These are phyloP conservation scores for Athalia rosae DNA, from an alignment of 2,888 invertebrate genomes.

Conservation along the genomic window DNA sequence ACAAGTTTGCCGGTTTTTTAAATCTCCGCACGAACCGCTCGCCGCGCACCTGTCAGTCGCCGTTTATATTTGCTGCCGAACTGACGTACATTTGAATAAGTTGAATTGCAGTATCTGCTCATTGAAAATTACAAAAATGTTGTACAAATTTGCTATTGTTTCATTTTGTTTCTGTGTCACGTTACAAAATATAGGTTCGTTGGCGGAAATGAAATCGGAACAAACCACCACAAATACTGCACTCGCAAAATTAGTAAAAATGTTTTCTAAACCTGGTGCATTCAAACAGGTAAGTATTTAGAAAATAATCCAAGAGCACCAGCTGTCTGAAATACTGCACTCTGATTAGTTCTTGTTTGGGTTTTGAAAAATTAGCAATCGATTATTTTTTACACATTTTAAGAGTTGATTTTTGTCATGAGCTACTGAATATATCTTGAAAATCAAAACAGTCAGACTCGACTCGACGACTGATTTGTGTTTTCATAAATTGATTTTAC, in stretches of 20 bases:
- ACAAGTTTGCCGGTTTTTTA: slow-evolving; percentile 37
- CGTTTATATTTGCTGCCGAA: slow-evolving; percentile 59
- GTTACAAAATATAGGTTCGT: background rate
- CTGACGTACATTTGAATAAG: slow-evolving; percentile 49
- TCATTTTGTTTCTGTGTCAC: background rate
- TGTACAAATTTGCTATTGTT: slow-evolving; percentile 44
- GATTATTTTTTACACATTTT: too few species aligned
- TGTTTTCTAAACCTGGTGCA: slow-evolving; percentile 71
- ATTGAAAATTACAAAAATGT: slow-evolving; percentile 38
- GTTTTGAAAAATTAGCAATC: background rate
- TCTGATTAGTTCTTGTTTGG: background rate
- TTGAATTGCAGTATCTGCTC: background rate
- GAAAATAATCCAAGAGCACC: background rate
- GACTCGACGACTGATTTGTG: too few species aligned
- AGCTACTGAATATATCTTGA: too few species aligned
- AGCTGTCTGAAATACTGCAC: background rate
- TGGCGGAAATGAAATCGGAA: background rate
- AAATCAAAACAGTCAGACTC: too few species aligned
- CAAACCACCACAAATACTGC: slow-evolving; percentile 57
- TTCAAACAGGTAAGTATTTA: slow-evolving; percentile 67
- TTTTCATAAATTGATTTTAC: background rate
- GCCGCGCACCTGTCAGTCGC: slow-evolving; percentile 54
- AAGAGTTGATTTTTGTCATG: too few species aligned
- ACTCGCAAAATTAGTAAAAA: slow-evolving; percentile 69
- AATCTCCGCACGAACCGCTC: slow-evolving; percentile 39